A percentile compares a stretch with the other conserved stretches of the same genome.
These are phyloP conservation scores for Parasteatoda lunata DNA, from an alignment of 2,888 invertebrate genomes.

Conservation along the genomic window DNA sequence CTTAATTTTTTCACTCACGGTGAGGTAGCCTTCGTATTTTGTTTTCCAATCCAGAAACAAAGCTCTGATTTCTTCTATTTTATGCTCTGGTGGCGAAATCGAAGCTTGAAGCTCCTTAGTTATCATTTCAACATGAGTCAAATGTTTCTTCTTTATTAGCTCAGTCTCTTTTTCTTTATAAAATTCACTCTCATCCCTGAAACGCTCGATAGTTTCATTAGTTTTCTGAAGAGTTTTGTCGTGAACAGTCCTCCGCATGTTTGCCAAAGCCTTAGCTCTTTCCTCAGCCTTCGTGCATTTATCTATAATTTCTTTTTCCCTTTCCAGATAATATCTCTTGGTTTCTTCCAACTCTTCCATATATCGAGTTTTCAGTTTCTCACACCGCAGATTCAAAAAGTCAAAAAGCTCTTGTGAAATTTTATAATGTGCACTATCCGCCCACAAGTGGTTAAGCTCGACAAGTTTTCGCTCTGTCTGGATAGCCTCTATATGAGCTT, in stretches of 20 bases:
- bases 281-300: conserved; percentile 34
- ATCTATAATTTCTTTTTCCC: conserved; percentile 36
- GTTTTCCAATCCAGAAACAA: conserved; percentile 50
- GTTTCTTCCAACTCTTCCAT: conserved; percentile 52
- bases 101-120: conserved; percentile 40
- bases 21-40: conserved; percentile 39
- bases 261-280: conserved; percentile 20
- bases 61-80: conserved; percentile 49
- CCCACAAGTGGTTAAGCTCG: conserved; percentile 55
- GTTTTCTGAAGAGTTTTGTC: conserved; percentile 44
- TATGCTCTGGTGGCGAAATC: conserved; percentile 48
- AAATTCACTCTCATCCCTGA: conserved; percentile 37
- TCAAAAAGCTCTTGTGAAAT: conserved; percentile 49
- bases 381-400: conserved; percentile 38
- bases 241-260: conserved; percentile 17
- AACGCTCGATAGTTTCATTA: conserved; percentile 24
- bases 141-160: conserved; percentile 14
- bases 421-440: conserved; percentile 46
- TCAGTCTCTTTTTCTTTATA: conserved; percentile 44
- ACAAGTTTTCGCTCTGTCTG: conserved; percentile 45
- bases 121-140: conserved; percentile 49
- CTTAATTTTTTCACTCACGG: conserved; percentile 26
- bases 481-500: conserved; percentile 52
- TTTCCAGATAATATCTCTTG: conserved; percentile 54
- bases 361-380: conserved; percentile 23